Conservation (phyloP, 1,140 invertebrate genomes). For the Pseudomyrmex dendroicus region DNA sequence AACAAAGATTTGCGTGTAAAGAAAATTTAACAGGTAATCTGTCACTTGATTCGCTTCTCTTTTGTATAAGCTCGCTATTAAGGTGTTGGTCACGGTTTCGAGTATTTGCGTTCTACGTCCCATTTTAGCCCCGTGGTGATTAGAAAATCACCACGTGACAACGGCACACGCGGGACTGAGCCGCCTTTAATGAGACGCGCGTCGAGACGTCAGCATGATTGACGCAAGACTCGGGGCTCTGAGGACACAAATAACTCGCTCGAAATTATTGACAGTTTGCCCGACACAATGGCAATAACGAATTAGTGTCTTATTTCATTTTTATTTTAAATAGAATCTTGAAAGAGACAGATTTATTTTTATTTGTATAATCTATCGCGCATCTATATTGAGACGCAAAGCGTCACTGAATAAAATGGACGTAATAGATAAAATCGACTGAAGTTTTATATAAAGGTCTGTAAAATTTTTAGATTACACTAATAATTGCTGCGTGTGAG, state of each 20-base stretch:
- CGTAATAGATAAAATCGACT: too few species aligned
- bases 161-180: constrained; percentile 1
- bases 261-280: constrained; percentile 55
- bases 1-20: not conserved
- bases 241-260: constrained; percentile 67
- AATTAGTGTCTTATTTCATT: not conserved
- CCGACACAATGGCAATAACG: not conserved
- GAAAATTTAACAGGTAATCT: constrained; percentile 3
- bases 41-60: not conserved
- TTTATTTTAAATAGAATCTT: not conserved
- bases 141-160: constrained; percentile 23
- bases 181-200: constrained; percentile 52
- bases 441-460: too few species aligned
- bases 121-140: not conserved
- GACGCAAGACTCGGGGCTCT: constrained; percentile 62
- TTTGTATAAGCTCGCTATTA: constrained; percentile 29
- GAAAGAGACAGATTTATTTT: too few species aligned
- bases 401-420: too few species aligned
- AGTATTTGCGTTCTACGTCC: constrained; percentile 23
- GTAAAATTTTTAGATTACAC: too few species aligned
- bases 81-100: not conserved
- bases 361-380: too few species aligned
- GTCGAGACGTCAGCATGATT: constrained; percentile 72
- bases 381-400: too few species aligned
- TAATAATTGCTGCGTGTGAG: too few species aligned